Evolutionary conservation across 2,888 invertebrate genomes (phyloP), one percentile per base, ranked within the genome.

Genomic region (Melanargia galathea): DNA sequence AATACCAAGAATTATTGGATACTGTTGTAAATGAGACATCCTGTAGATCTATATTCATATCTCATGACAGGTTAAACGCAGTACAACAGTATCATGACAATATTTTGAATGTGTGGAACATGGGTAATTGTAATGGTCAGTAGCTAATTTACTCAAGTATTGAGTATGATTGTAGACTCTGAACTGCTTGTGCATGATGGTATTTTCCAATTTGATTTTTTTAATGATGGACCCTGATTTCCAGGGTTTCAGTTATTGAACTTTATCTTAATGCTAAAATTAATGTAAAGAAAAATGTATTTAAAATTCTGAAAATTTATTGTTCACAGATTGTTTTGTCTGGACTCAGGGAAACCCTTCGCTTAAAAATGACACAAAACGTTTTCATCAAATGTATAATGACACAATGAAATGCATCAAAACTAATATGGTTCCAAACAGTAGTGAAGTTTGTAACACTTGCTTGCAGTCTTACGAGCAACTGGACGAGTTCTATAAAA

Each of bases 101-200:
- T 73, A 92, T 92, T 69, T 73, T 84, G 63, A 79, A 87, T 71
- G 80, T 94, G 67, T 95, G 94, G 94, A 79, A 86, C 26, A 90
- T 92, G 77, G 94, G 93, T 58, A 92, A 93, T 73, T 95, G 95
- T 81, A 84, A 92, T 81, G 92, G 95, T 94, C 84, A 79, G 81
- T 77, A 63, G 18, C 10, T 24, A 18, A 11, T 22, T 54, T 45
- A 18, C 11, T 10, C 20, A 20, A 2, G 2, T 3, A 1, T 33
- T n/a, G n/a, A n/a, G n/a, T n/a, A n/a, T n/a, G n/a, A n/a, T n/a
- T n/a, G n/a, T n/a, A n/a, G n/a, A n/a, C n/a, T n/a, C n/a, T n/a
- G n/a, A n/a, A n/a, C n/a, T n/a, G n/a, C n/a, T n/a, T n/a, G n/a
- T n/a, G n/a, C n/a, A n/a, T n/a, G n/a, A n/a, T n/a, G n/a, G n/a